These are phyloP conservation scores for Anhinga rufa DNA, from an alignment of 2,113 vertebrate genomes.

Conservation along the genomic window DNA sequence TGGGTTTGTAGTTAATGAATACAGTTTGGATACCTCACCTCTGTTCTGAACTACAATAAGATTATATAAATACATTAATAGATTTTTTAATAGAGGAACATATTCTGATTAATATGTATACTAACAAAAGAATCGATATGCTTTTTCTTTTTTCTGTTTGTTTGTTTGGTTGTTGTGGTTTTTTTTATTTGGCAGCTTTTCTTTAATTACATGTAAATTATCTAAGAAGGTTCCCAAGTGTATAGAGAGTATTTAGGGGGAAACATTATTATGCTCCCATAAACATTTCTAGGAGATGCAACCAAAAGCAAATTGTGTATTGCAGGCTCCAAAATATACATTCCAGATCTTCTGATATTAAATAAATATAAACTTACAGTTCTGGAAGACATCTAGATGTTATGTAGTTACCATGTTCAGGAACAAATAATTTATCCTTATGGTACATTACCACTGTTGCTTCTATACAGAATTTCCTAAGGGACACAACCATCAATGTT, in stretches of 20 bases:
- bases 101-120: too few relatives aligned
- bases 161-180: too few relatives aligned
- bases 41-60: too few relatives aligned
- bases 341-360: neutral
- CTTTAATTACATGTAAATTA: constrained; percentile 56
- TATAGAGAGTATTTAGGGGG: constrained; percentile 15
- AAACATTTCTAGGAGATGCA: constrained; percentile 21
- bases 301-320: constrained; percentile 37
- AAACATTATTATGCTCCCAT: constrained; percentile 42
- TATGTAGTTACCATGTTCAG: neutral
- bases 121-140: too few relatives aligned
- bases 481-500: constrained; percentile 1
- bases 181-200: constrained; percentile 17
- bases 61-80: too few relatives aligned
- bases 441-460: neutral
- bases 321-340: neutral
- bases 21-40: too few relatives aligned
- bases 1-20: too few relatives aligned
- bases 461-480: constrained; percentile 33
- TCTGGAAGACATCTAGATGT: neutral
- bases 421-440: constrained; percentile 18
- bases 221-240: constrained; percentile 39
- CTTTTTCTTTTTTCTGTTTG: too few relatives aligned
- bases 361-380: neutral
- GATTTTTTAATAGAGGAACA: too few relatives aligned